These are phyloP conservation scores for Dendrocincla tyrannina DNA, from an alignment of 2,797 vertebrate species.

Conservation along the genomic window DNA sequence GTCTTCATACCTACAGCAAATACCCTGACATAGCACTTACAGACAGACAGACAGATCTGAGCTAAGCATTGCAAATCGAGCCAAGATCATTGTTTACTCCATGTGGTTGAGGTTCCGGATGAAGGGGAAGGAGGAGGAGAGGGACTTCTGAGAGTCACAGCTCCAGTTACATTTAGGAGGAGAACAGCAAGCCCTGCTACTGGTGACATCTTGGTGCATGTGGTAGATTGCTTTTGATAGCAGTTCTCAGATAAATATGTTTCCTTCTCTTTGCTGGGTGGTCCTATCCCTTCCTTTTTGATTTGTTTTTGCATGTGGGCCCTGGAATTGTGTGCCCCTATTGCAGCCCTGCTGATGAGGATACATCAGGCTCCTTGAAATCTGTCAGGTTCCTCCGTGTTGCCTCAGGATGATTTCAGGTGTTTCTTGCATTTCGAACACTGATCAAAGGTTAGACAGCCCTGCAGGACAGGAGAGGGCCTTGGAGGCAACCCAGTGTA, in stretches of 20 bases:
- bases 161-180: not conserved
- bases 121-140: not conserved
- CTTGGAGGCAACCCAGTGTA: not conserved
- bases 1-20: slow-evolving; percentile 35
- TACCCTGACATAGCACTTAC: not conserved
- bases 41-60: not conserved
- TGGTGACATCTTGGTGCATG: not conserved
- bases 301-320: not conserved
- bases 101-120: not conserved
- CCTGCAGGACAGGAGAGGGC: not conserved
- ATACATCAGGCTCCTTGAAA: not conserved
- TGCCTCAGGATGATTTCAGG: not conserved
- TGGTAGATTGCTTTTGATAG: not conserved
- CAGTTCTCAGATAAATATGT: not conserved
- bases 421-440: not conserved
- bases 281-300: not conserved
- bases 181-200: not conserved
- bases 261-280: not conserved
- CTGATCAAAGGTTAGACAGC: not conserved
- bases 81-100: not conserved
- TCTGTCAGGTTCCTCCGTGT: not conserved
- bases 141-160: not conserved
- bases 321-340: not conserved
- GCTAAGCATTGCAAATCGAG: not conserved
- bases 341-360: not conserved